phyloP scores from a whole-genome alignment of 2,113 vertebrate genomes.

The Physeter macrocephalus region DNA sequence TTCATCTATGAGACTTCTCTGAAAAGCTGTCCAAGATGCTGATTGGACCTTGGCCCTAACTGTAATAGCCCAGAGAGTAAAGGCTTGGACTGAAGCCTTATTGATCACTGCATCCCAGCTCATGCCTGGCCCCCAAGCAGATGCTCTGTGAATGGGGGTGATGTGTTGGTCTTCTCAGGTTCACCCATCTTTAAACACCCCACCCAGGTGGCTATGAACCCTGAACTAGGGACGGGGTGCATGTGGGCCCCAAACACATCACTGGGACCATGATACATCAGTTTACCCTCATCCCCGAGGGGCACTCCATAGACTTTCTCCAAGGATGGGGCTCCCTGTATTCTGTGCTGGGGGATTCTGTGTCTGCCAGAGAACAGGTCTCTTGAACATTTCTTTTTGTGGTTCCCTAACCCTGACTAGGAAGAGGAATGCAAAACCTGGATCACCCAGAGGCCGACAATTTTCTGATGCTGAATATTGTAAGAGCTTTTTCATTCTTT shows the following conservation, averaged over 20 bases:
- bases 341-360: too few species aligned
- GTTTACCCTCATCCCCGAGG: not conserved
- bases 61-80: accelerated
- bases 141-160: not conserved
- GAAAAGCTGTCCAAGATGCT: not conserved
- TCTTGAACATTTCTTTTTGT: not conserved
- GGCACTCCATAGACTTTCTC: accelerated
- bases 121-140: not conserved
- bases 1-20: not conserved
- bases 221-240: not conserved
- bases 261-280: not conserved
- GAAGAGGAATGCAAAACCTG: too few species aligned
- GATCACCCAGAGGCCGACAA: accelerated
- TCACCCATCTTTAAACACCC: not conserved
- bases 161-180: not conserved
- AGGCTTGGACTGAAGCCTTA: accelerated
- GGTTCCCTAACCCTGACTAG: not conserved
- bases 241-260: not conserved
- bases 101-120: not conserved
- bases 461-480: not conserved
- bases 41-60: accelerated
- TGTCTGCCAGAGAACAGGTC: accelerated
- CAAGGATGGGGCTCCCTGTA: not conserved
- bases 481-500: not conserved
- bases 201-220: not conserved